A percentile compares a stretch with the other conserved stretches of the same genome.
These are phyloP conservation scores for Lophius piscatorius DNA, from an alignment of 2,113 vertebrate genomes.

Conservation along the genomic window DNA sequence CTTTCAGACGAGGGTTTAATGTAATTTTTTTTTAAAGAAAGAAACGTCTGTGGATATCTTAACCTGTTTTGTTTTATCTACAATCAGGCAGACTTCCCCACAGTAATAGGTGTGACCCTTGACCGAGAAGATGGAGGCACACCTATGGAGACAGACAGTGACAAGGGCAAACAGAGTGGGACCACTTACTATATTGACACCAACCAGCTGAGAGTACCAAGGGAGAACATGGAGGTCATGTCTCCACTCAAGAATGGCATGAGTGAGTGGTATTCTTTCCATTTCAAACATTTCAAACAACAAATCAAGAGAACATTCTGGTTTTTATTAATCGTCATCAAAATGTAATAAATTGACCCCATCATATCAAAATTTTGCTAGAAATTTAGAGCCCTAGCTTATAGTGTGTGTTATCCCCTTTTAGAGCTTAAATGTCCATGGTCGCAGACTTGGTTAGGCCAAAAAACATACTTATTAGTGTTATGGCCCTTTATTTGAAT, in stretches of 20 bases:
- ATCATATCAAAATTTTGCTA: too few relatives aligned
- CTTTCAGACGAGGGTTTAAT: too few relatives aligned
- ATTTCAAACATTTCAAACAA: too few relatives aligned
- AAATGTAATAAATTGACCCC: too few relatives aligned
- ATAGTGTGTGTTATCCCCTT: too few relatives aligned
- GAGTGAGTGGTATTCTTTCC: slow-evolving; percentile 81
- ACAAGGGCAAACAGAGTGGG: slow-evolving; percentile 92
- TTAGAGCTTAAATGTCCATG: too few relatives aligned
- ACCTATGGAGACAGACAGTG: slow-evolving; percentile 95
- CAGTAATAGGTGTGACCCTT: slow-evolving; percentile 92
- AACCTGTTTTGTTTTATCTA: neutral
- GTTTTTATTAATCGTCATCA: too few relatives aligned
- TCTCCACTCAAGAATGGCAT: slow-evolving; percentile 98
- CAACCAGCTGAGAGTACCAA: slow-evolving; percentile 93
- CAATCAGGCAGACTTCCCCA: slow-evolving; percentile 96
- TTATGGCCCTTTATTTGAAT: too few relatives aligned
- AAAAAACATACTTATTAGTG: too few relatives aligned
- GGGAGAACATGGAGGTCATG: slow-evolving; percentile 97
- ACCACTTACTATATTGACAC: slow-evolving; percentile 97
- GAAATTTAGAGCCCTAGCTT: too few relatives aligned
- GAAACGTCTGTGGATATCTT: neutral
- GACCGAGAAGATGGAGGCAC: slow-evolving; percentile 95
- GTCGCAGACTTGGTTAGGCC: too few relatives aligned
- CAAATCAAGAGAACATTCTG: too few relatives aligned
- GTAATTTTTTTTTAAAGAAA: neutral